Evolutionary conservation across 1,140 invertebrate genomes (phyloP).

Genomic region (Branchinecta lindahli): DNA sequence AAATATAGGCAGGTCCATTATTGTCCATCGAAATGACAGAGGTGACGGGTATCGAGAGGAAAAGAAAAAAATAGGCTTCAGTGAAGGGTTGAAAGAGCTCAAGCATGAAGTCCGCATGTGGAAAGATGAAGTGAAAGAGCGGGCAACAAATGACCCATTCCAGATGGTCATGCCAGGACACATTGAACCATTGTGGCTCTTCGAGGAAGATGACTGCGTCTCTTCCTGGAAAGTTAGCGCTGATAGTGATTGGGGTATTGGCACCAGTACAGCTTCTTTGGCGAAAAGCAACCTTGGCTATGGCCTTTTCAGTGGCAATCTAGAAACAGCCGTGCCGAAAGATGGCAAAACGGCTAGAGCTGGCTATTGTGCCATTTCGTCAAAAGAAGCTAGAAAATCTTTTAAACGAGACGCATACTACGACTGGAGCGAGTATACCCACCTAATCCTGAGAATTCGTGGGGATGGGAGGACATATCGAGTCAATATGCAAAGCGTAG

Average conservation of each 20-base stretch:
- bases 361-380: slow-evolving; percentile 62
- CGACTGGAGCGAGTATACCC: slow-evolving; percentile 64
- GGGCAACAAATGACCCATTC: slow-evolving; percentile 42
- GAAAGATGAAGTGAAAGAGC: slow-evolving; percentile 49
- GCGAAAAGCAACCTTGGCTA: slow-evolving; percentile 43
- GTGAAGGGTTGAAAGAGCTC: slow-evolving; percentile 43
- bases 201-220: slow-evolving; percentile 42
- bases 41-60: background rate
- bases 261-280: slow-evolving; percentile 49
- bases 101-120: slow-evolving; percentile 48
- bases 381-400: slow-evolving; percentile 51
- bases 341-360: slow-evolving; percentile 55
- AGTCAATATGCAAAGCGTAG: slow-evolving; percentile 52
- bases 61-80: slow-evolving; percentile 21
- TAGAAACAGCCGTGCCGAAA: slow-evolving; percentile 51
- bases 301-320: slow-evolving; percentile 55
- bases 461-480: slow-evolving; percentile 81
- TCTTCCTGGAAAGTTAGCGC: slow-evolving; percentile 53
- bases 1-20: background rate
- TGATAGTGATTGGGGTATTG: slow-evolving; percentile 64
- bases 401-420: slow-evolving; percentile 51
- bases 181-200: slow-evolving; percentile 50
- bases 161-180: slow-evolving; percentile 42
- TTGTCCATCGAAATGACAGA: slow-evolving; percentile 2
- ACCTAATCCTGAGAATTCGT: slow-evolving; percentile 61